Evolutionary conservation across 2,888 invertebrate species (phyloP), one percentile per base, ranked within the genome.

Genomic region (Theristus sp.): DNA sequence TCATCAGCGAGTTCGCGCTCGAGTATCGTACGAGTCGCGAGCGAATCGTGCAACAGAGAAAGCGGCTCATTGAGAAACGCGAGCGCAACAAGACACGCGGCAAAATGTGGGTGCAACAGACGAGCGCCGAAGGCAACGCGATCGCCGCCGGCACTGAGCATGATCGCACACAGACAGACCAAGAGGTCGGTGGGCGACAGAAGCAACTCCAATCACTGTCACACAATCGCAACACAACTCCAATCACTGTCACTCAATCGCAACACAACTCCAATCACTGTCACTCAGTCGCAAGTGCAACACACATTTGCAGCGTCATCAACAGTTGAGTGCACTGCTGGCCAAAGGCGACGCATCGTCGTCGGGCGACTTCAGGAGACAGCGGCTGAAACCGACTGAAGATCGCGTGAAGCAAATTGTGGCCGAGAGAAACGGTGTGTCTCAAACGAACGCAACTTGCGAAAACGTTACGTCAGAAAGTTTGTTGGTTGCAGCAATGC

Each of bases 1-100:
- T 88, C 47, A 83, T 96, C 61, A 90, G 91, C 3, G 98, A 99
- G 77, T 98, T 98, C 75, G 87, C 96, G 1, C 79, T 98, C 62
- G 98, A 98, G 76, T 99, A 94, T 77, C 82, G 96, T 65, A 98
- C 96, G 22, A 93, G 93, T 0, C 80, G 96, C 60, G 98, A 98
- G 74, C 82, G 94, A 64, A 91, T 98, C 2, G 80, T 89, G 60
- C 90, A 91, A 74, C 93, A 93, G 63, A 65, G 67, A 57, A 73
- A 72, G 63, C 60, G 71, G 22, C 59, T 70, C 63, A 68, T 69
- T 1, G 72, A 72, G 62, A 73, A 73, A 62, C 81, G 93, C 61
- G 96, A 98, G 77, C 81, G 96, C 67, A 96, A 94, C 75, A 94
- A 94, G 80, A 96, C 94, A 13, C 81, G 94, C 67, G 94, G 94